Conservation (phyloP, 2,113 vertebrate species). For the Okapia johnstoni region DNA sequence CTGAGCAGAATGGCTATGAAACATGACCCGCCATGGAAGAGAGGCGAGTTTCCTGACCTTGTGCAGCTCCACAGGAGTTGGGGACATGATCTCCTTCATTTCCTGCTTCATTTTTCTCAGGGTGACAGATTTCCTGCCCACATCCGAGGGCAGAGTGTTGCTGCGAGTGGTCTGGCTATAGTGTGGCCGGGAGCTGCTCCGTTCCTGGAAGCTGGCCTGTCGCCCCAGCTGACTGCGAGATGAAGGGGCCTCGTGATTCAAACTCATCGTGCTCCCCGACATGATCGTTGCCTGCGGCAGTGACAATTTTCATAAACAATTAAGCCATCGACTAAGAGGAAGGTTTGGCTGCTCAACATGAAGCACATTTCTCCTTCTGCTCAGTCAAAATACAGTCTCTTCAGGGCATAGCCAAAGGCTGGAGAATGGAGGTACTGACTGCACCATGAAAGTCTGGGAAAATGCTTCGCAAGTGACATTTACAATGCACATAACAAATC, state of each 20-base stretch:
- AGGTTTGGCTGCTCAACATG: slow-evolving; percentile 53
- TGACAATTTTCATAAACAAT: slow-evolving; percentile 75
- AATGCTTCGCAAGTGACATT: slow-evolving; percentile 68
- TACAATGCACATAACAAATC: slow-evolving; percentile 68
- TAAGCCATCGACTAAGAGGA: slow-evolving; percentile 26
- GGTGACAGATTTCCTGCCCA: slow-evolving; percentile 91
- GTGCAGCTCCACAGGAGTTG: slow-evolving; percentile 97
- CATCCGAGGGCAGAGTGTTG: slow-evolving; percentile 95
- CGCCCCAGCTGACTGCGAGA: slow-evolving; percentile 91
- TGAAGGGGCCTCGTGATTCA: slow-evolving; percentile 92
- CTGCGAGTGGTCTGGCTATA: slow-evolving; percentile 90
- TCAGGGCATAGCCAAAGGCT: slow-evolving; percentile 82
- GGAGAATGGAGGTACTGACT: slow-evolving; percentile 73
- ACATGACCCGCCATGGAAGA: not conserved
- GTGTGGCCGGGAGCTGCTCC: slow-evolving; percentile 88
- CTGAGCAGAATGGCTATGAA: not conserved
- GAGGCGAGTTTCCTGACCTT: slow-evolving; percentile 84
- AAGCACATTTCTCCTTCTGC: slow-evolving; percentile 66
- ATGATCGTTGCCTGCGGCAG: slow-evolving; percentile 96
- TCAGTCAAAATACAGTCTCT: slow-evolving; percentile 77
- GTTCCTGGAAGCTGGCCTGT: slow-evolving; percentile 98
- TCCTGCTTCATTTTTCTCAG: slow-evolving; percentile 97
- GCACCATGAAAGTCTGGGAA: slow-evolving; percentile 45
- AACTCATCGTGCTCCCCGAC: slow-evolving; percentile 96
- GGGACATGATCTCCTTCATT: slow-evolving; percentile 95